Conservation (phyloP, 2,113 vertebrate species). For the Orcinus orca region DNA sequence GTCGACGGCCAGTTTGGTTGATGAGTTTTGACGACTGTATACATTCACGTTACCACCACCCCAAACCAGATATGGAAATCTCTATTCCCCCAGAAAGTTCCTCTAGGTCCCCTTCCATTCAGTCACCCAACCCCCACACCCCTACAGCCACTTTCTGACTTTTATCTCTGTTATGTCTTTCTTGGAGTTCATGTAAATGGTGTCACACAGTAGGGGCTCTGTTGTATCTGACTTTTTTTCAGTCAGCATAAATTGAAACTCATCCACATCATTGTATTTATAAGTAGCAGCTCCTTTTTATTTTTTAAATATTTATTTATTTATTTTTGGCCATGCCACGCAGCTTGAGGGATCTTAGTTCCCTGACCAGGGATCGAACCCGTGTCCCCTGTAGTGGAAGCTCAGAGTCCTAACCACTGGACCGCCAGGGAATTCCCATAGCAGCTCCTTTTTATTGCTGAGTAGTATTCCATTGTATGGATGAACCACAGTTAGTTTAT, state of each 20-base stretch:
- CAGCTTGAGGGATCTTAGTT: too few species aligned
- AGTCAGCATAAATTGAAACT: background rate
- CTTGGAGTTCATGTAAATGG: background rate
- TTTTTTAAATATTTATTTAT: background rate
- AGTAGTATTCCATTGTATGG: background rate
- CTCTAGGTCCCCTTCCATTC: background rate
- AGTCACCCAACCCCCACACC: accelerated
- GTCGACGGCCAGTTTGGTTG: background rate
- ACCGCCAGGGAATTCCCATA: too few species aligned
- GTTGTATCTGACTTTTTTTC: background rate
- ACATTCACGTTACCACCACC: background rate
- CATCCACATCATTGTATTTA: background rate
- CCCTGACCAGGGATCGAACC: too few species aligned
- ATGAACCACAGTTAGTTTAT: background rate
- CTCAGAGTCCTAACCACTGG: too few species aligned
- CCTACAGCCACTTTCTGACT: background rate
- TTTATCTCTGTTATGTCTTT: background rate
- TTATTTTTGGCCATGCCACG: too few species aligned
- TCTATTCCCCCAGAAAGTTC: background rate
- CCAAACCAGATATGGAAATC: background rate
- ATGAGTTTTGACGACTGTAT: background rate
- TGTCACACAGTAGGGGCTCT: background rate
- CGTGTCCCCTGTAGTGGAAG: too few species aligned
- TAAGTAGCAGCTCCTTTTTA: background rate
- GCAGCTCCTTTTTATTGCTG: background rate